Conservation (phyloP, 2,888 invertebrate genomes). For the Ceriagrion tenellum region DNA sequence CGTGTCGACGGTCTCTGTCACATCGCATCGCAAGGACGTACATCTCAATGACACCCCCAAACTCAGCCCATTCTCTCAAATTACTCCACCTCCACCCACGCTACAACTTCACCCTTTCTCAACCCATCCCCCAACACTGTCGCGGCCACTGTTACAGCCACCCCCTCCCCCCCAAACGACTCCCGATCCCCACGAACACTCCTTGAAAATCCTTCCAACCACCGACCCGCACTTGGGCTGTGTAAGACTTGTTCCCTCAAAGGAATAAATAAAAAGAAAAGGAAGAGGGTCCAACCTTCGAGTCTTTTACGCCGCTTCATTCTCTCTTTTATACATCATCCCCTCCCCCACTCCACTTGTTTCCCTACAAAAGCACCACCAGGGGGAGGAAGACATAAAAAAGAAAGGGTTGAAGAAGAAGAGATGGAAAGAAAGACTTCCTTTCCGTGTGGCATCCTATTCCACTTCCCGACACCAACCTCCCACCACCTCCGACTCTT, state of each 20-base stretch:
- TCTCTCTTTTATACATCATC: not conserved
- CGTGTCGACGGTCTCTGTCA: not conserved
- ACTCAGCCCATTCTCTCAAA: slow-evolving; percentile 48
- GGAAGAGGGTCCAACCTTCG: not conserved
- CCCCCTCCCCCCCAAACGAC: not conserved
- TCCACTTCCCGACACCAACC: not conserved
- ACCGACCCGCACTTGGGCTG: not conserved
- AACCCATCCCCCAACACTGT: not conserved
- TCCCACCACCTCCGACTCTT: not conserved
- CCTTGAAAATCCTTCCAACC: not conserved
- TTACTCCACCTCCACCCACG: not conserved
- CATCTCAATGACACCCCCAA: not conserved
- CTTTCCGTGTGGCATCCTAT: not conserved
- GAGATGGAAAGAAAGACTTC: not conserved
- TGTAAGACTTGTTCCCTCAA: not conserved
- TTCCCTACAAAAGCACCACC: slow-evolving; percentile 39
- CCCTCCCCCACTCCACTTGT: not conserved
- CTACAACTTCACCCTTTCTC: not conserved
- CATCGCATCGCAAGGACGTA: not conserved
- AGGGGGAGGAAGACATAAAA: not conserved
- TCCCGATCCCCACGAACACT: not conserved
- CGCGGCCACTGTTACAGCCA: not conserved
- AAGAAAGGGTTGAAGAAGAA: not conserved
- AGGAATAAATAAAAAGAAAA: not conserved
- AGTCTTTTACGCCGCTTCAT: slow-evolving; percentile 4